Evolutionary conservation across 2,888 invertebrate species (phyloP), one percentile per base, ranked within the genome.

Genomic region (Tricholauxania praeusta): DNA sequence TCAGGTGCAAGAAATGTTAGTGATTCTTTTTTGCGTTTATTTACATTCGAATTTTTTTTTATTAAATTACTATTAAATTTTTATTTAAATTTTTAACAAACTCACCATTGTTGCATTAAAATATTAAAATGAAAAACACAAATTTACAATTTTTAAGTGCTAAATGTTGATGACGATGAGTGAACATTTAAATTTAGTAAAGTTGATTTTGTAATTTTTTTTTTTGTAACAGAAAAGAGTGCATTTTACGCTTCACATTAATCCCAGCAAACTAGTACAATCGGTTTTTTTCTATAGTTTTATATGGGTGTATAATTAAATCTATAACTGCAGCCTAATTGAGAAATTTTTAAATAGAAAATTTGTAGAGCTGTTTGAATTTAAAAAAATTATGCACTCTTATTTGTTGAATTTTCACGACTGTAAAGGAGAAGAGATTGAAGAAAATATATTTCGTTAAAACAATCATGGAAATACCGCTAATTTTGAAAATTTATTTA

Each of bases 221-320:
- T 71, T 65, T 69, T 69, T 69, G n/a, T 53, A 62, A 63, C 47
- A 63, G 63, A 22, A 70, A 71, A 68, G 66, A 73, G 81, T 83
- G 84, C 84, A 82, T 82, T 83, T 79, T 79, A 82, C 82, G 84
- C 83, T 81, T 83, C 76, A 62, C 39, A 49, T 71, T 15, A 69
- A 60, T 66, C 69, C 73, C 73, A 65, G 70, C 73, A 73, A 73
- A 73, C 73, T 59, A 70, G 70, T 55, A 77, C 76, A 78, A 78
- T 77, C 77, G 76, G 73, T 73, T 72, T 71, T 73, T 72, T 71
- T 72, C 70, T 73, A 73, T 72, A 72, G 49, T 70, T 59, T 57
- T 22, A 57, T 22, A 28, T 57, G 5, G 57, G 39, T 39, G 10
- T 39, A 39, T 39, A 39, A 39, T 39, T 8, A 39, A 8, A 39